These are phyloP conservation scores for Galagoides demidoff DNA, from an alignment of 2,797 vertebrate species.

Conservation along the genomic window DNA sequence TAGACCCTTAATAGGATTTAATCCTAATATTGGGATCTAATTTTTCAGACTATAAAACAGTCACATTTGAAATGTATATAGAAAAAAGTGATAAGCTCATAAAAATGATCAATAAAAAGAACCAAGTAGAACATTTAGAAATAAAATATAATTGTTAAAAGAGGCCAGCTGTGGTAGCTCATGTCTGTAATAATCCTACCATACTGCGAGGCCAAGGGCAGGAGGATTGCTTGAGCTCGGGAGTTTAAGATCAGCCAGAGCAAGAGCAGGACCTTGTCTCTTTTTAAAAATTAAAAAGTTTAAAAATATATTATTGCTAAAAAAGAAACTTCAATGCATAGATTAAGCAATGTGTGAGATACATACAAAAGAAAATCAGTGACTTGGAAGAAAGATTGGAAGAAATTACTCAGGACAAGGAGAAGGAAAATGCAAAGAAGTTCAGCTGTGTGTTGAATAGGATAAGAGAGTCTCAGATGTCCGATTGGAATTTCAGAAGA, in stretches of 20 bases:
- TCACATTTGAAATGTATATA: not conserved
- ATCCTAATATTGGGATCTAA: not conserved
- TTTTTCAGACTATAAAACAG: not conserved
- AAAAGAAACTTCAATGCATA: not conserved
- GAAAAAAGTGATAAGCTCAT: not conserved
- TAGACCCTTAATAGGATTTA: not conserved
- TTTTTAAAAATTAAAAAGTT: not conserved
- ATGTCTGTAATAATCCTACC: not conserved
- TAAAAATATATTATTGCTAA: not conserved
- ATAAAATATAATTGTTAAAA: not conserved
- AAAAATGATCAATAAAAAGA: not conserved
- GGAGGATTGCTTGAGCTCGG: not conserved
- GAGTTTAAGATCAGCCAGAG: not conserved
- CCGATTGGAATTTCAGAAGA: not conserved
- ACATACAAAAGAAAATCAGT: not conserved
- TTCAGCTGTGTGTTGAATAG: not conserved
- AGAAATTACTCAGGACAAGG: not conserved
- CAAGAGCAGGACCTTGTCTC: not conserved
- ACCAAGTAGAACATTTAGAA: not conserved
- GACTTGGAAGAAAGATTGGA: not conserved
- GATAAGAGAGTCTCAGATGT: not conserved
- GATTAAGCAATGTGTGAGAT: not conserved
- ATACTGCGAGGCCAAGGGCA: not conserved
- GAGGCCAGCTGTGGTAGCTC: too few relatives aligned
- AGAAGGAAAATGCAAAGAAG: not conserved